Evolutionary conservation across 2,797 vertebrate species (phyloP).

Genomic region (Phalanger gymnotis): DNA sequence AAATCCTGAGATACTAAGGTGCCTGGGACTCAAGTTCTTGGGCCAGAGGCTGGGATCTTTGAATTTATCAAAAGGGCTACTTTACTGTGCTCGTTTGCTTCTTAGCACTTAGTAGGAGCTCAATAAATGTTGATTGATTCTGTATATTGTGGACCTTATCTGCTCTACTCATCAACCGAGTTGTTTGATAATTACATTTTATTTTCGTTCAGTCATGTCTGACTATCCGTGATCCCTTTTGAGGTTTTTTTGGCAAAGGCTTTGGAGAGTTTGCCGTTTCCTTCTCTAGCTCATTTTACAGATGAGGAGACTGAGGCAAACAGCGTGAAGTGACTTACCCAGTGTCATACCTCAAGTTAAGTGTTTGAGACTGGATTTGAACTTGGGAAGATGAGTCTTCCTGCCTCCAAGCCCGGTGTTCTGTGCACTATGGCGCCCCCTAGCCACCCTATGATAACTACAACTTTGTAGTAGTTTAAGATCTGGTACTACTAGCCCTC

Average conservation of each 20-base stretch:
- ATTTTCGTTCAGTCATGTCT: not conserved
- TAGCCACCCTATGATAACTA: too few relatives aligned
- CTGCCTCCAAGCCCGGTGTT: not conserved
- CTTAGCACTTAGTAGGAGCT: not conserved
- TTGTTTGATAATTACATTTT: not conserved
- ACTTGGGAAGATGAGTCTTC: not conserved
- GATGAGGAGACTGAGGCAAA: not conserved
- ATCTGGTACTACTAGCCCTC: not conserved
- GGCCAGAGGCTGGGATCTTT: not conserved
- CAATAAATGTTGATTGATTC: not conserved
- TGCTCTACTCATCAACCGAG: not conserved
- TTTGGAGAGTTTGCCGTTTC: not conserved
- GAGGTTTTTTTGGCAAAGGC: not conserved
- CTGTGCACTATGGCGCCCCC: not conserved
- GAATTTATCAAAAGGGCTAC: not conserved
- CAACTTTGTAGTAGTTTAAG: not conserved
- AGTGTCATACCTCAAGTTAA: not conserved
- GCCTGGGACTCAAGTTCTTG: not conserved
- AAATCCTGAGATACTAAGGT: not conserved
- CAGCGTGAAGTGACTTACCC: not conserved
- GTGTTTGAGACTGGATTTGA: not conserved
- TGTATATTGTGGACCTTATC: not conserved
- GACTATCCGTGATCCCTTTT: not conserved
- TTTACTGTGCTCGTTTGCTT: not conserved
- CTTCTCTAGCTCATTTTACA: not conserved